Base-by-base conservation (phyloP, 30 jellyfish, hydroid and myxozoan species). In the Cassiopea xamachana region DNA sequence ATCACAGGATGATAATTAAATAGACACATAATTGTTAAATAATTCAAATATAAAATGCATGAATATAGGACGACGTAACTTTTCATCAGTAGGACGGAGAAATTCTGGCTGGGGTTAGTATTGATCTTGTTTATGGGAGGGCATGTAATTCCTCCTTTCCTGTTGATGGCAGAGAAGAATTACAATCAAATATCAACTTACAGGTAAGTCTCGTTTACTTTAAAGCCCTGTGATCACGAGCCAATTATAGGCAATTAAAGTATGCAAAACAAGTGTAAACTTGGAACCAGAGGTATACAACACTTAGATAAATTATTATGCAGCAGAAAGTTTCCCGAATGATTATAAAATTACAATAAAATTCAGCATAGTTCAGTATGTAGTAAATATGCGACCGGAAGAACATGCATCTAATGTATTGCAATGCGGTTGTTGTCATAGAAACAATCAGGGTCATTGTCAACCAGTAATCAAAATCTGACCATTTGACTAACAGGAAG, bases 91-190 rank as follows among this genome's bases (percentile, higher is more conserved):
- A 43, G 78, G 78, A 18, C 48, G 78, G 78, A 43, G 48, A n/a
- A 55, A 55, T 55, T 3, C 64, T 55, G 64, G 64, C 10, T 55
- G 64, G 64, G 64, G 12, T 0, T 55, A 3, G 64, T 10, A 55
- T 55, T 55, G 64, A 10, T 3, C 7, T 55, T 55, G 12, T 55
- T 6, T 55, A 55, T 55, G 46, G 78, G 78, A 69, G 78, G 78
- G 78, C 48, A 69, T 27, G 39, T 27, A 27, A 27, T 69, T 43
- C 78, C 78, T 69, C 78, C 78, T 5, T 69, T 69, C 78, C 78
- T 69, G 78, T n/a, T 69, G 78, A 69, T 69, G 78, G 48, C 0
- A 69, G 78, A 69, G 78, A 69, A 69, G 78, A 69, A 69, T 69
- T 69, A 18, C 78, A 69, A 69, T 69, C 78, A 69, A 69, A 4